A percentile compares a stretch with the other conserved stretches of the same genome.
Conservation (phyloP, 2,888 invertebrate species). For the Drosophila mimetica region DNA sequence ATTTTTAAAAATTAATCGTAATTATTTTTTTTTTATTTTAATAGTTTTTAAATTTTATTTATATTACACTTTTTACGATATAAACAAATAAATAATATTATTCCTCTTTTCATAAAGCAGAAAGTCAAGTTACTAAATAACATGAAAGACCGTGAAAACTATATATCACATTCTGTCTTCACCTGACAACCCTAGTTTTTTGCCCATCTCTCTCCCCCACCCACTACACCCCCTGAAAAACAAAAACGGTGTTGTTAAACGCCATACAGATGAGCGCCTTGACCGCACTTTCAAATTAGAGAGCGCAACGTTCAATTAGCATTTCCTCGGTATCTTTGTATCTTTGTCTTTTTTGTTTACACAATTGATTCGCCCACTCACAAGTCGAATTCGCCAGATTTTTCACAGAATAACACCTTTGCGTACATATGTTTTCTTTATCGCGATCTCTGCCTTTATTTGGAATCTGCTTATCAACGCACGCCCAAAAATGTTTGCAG, state of each 20-base stretch:
- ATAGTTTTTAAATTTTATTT: not conserved
- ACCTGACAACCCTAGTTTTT: constrained; percentile 45
- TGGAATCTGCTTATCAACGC: constrained; percentile 38
- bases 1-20: not conserved
- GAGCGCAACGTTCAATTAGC: constrained; percentile 6
- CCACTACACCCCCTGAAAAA: not conserved
- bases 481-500: constrained; percentile 42
- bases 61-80: no score
- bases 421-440: constrained; percentile 24
- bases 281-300: constrained; percentile 21
- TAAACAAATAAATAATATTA: no score
- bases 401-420: constrained; percentile 27
- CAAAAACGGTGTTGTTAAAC: constrained; percentile 59
- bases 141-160: no score
- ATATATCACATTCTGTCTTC: no score
- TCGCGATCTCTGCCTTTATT: constrained; percentile 31
- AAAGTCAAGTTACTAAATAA: no score
- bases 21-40: not conserved
- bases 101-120: no score
- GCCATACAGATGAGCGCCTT: constrained; percentile 54
- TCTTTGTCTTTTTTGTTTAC: constrained; percentile 35
- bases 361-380: constrained; percentile 34
- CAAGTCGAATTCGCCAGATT: constrained; percentile 8
- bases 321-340: constrained; percentile 2
- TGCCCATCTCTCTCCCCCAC: constrained; percentile 13